Base-by-base conservation (phyloP, 1,140 invertebrate species). In the Andrena cerasifolii region DNA sequence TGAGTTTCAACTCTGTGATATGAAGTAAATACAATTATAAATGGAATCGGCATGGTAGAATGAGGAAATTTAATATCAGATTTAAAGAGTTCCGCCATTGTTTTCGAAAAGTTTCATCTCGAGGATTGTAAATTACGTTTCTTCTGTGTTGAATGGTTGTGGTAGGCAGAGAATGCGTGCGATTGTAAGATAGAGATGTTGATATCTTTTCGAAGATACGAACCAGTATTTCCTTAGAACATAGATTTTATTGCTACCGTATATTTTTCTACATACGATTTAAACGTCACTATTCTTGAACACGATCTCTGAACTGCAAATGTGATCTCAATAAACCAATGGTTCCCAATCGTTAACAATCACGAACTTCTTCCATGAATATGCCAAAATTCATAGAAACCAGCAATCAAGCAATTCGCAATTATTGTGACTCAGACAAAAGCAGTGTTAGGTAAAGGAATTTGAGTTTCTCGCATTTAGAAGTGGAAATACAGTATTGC, bases 191-290 rank as follows among this genome's bases (percentile, higher is more conserved):
- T 26, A 4, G 16, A 56, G 36, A 40, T n/a, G 10, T 58, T 28
- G 12, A 33, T 14, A 45, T 33, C 67, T 47, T 56, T 67, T 40
- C 33, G 8, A 36, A 70, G 36, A 59, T 53, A 26, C 6, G 18
- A 28, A 61, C 43, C 74, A 77, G 66, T 61, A 77, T 71, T 71
- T 61, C 45, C 14, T 70, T 59, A 61, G 45, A 31, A 40, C 40
- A 71, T 77, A 71, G 47, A 40, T 71, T 68, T 43, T 51, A 61
- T 61, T 53, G 33, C 14, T 71, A 33, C 53, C 7, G 33, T 61
- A 77, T 77, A 77, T 77, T 77, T 77, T 77, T 71, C 36, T 77
- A 77, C n/a, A 67, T 28, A 67, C 36, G 40, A 56, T 62, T 18
- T 58, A 49, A 75, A 54, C 45, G 40, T 71, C 68, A 40, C 26